Evolutionary conservation across 2,113 vertebrate genomes (phyloP).

Genomic region (Gulo gulo): DNA sequence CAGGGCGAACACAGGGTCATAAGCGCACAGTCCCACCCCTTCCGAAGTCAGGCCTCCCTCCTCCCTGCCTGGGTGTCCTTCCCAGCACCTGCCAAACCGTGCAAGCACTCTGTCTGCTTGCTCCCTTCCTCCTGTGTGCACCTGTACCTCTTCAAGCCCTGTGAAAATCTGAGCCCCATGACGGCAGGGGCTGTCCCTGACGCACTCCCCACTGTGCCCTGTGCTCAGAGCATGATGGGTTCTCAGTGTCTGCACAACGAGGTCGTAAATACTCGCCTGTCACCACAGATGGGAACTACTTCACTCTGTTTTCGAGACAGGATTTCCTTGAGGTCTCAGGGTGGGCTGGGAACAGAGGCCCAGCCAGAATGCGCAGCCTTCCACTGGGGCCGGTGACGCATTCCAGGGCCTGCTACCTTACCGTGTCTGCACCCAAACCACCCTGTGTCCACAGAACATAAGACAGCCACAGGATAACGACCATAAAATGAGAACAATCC

Average conservation of each 20-base stretch:
- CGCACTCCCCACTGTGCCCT: fast-evolving
- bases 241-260: fast-evolving
- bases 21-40: neutral
- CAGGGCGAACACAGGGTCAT: no score
- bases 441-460: fast-evolving
- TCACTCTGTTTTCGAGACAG: neutral
- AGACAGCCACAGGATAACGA: neutral
- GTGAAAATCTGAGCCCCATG: neutral
- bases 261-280: fast-evolving
- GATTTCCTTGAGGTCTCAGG: neutral
- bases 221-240: fast-evolving
- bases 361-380: neutral
- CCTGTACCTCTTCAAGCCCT: neutral
- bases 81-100: neutral
- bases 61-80: neutral
- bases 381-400: neutral
- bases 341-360: neutral
- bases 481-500: fast-evolving
- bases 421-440: fast-evolving
- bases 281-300: neutral
- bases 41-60: neutral
- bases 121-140: neutral
- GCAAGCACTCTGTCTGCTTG: fast-evolving
- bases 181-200: neutral
- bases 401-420: fast-evolving